Conservation (phyloP, 1,140 invertebrate species). For the Zelostemma sp. region DNA sequence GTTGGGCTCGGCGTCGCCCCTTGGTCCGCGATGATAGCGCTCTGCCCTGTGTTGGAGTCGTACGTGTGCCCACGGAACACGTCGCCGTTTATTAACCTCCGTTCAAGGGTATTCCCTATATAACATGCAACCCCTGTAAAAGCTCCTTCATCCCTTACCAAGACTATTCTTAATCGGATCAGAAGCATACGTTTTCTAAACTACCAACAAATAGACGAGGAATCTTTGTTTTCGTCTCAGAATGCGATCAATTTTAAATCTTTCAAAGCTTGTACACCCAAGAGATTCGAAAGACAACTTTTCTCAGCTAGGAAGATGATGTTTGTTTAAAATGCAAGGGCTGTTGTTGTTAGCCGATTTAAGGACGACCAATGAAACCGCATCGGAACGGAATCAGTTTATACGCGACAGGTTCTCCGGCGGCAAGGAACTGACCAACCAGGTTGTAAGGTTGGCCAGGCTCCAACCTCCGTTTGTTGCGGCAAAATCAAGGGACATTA, state of each 20-base stretch:
- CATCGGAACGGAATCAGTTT: constrained; percentile 64
- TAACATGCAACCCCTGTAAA: constrained; percentile 7
- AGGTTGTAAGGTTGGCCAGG: constrained; percentile 52
- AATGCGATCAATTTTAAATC: too few relatives aligned
- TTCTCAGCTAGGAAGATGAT: not conserved
- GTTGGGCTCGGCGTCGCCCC: constrained; percentile 32
- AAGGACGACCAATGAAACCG: constrained; percentile 55
- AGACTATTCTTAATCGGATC: not conserved
- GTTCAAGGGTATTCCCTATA: not conserved
- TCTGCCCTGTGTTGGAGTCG: constrained; percentile 11
- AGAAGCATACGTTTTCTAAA: not conserved
- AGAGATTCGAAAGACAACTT: too few relatives aligned
- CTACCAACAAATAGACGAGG: too few relatives aligned
- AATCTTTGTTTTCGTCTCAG: too few relatives aligned
- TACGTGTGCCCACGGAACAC: constrained; percentile 3
- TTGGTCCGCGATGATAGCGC: constrained; percentile 23
- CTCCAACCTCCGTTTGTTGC: constrained; percentile 56
- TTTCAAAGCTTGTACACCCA: too few relatives aligned
- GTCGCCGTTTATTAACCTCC: not conserved
- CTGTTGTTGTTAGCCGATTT: constrained; percentile 31
- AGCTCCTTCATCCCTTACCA: not conserved
- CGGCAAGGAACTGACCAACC: constrained; percentile 51
- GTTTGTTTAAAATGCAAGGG: not conserved
- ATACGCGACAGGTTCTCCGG: constrained; percentile 63
- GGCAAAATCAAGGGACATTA: constrained; percentile 63